phyloP scores from a whole-genome alignment of 1,140 invertebrate genomes.

The Conus ventricosus region DNA sequence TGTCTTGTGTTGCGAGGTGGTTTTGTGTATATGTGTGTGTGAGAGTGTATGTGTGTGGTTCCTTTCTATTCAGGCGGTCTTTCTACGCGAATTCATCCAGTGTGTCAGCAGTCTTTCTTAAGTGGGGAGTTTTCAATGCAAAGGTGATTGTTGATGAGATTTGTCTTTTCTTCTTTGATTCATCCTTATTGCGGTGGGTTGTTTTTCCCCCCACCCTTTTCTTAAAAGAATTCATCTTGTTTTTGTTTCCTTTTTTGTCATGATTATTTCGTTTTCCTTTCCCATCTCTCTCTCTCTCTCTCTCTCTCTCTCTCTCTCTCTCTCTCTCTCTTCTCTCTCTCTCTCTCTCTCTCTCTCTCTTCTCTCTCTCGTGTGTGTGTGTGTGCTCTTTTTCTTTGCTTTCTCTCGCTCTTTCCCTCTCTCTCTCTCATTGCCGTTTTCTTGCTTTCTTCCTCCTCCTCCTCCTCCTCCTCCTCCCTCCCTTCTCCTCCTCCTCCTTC shows the following conservation, averaged over 20 bases:
- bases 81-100: too few species aligned
- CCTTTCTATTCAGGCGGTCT: too few species aligned
- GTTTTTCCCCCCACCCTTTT: not conserved
- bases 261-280: not conserved
- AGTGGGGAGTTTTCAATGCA: too few species aligned
- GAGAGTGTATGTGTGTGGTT: too few species aligned
- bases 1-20: not conserved
- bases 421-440: not conserved
- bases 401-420: not conserved
- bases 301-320: constrained; percentile 21
- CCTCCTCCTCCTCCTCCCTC: not conserved
- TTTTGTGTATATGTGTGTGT: not conserved
- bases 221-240: not conserved
- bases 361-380: not conserved
- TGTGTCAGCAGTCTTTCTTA: too few species aligned
- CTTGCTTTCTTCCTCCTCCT: not conserved
- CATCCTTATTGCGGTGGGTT: not conserved
- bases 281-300: not conserved
- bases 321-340: not conserved
- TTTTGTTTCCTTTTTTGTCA: not conserved
- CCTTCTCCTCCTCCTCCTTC: not conserved
- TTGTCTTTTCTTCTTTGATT: not conserved
- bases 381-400: not conserved
- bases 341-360: constrained; percentile 11
- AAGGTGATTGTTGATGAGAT: too few species aligned